Base-by-base conservation (phyloP, 35 echinoderm and acorn worm genomes). In the Ophiothrix spiculata region DNA sequence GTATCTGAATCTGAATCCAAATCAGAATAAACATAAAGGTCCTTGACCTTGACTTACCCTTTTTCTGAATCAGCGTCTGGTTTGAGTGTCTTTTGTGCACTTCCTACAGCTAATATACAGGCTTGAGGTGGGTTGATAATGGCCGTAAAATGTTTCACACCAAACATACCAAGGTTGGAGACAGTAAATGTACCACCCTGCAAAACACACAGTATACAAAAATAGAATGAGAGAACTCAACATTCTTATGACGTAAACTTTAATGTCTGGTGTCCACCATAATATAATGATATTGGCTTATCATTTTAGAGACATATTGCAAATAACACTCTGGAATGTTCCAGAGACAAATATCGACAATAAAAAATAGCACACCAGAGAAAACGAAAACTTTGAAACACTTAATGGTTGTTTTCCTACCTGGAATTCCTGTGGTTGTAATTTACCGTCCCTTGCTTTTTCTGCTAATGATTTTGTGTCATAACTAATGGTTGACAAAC, bases 151-250 rank as follows among this genome's bases (percentile, higher is more conserved):
- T 85, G 81, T 64, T 91, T 92, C 12, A 94, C 85, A 13, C 92
- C 96, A 79, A 85, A 91, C 41, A 81, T 91, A 49, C 96, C 84
- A 21, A 94, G 87, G 46, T 99, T 90, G 23, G 92, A 91, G 15
- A 98, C 86, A 21, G 92, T 98, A 56, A 98, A 94, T 56, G 95
- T 98, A 77, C 91, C 95, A 83, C 81, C 92, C 95, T 98, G 39
- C 0, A 33, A 56, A 29, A 28, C 15, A 34, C n/a, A 33, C 17
- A 35, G 36, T 79, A 28, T 13, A 31, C 45, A 54, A 8, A 54
- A n/a, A n/a, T 6, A 69, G 10, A 69, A 15, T 25, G 6, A 69
- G 29, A 69, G 4, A 69, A 69, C 6, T n/a, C 60, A 69, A 69
- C 1, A 69, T 49, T 49, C 19, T 49, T n/a, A n/a, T n/a, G n/a